Base-by-base conservation (phyloP, 2,888 invertebrate genomes). In the Standfussiana lucernea region DNA sequence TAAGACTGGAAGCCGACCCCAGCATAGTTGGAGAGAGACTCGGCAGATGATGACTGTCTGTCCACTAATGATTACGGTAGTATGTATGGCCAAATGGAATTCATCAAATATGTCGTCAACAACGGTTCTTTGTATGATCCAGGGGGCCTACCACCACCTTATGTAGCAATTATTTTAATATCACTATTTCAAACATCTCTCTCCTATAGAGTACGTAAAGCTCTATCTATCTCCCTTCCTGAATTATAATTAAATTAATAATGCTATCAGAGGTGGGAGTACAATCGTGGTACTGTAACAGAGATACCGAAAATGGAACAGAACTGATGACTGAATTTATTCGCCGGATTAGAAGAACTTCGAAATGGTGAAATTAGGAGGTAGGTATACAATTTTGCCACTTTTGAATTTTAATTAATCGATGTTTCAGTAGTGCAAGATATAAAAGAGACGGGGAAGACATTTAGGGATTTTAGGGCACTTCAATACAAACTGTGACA, bases 341-440 rank as follows among this genome's bases (percentile, higher is more conserved):
- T 50, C 21, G 13, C 10, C n/a, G 56, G 42, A 73, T 42, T 7
- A 71, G 32, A 18, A n/a, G 24, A 18, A 65, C 21, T 62, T 37
- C 37, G 37, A 35, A 0, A 50, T 56, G 15, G 28, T 56, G 28
- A 28, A 56, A 28, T 50, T 50, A 24, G 24, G 5, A 13, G 28
- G 15, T n/a, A 13, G 28, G 15, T n/a, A 21, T 50, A 18, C 2
- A 47, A 50, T 45, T 76, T 47, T 13, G 21, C 24, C 6, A n/a
- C 24, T 21, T 8, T 80, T 2, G 15, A 37, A 64, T 53, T 80
- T 45, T 72, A 53, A 72, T 37, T n/a, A 37, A 45, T 37, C 11
- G 15, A 15, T 21, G 50, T 80, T 15, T 72, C 45, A 80, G 80
- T 45, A 80, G 45, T 80, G 21, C 28, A n/a, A 53, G 35, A 13